Conservation (phyloP, 2,113 vertebrate genomes). For the Microtus montanus region DNA sequence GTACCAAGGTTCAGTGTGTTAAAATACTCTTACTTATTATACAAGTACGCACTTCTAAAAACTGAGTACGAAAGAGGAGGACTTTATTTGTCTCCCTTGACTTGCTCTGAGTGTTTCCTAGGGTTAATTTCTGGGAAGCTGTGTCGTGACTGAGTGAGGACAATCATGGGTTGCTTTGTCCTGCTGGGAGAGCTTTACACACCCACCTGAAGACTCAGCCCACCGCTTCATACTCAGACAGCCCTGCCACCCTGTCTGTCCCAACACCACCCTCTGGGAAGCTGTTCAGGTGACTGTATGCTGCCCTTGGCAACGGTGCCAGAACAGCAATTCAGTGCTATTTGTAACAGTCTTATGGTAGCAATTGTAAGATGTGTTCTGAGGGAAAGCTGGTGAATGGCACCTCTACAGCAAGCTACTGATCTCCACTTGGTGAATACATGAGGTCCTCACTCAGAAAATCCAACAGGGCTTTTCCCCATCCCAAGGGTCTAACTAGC, state of each 20-base stretch:
- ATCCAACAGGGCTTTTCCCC: not conserved
- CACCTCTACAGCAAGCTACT: not conserved
- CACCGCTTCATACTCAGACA: not conserved
- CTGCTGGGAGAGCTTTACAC: not conserved
- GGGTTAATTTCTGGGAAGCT: not conserved
- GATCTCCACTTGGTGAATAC: not conserved
- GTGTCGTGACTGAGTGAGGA: not conserved
- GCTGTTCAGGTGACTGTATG: no score
- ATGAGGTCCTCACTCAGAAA: not conserved
- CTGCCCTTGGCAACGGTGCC: not conserved
- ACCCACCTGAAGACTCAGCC: not conserved
- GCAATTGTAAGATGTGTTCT: not conserved
- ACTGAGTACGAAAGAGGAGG: not conserved
- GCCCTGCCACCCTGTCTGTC: not conserved
- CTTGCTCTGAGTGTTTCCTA: slow-evolving; percentile 6
- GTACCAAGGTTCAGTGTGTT: not conserved
- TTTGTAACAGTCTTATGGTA: not conserved
- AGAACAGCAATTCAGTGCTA: not conserved
- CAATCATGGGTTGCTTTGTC: not conserved
- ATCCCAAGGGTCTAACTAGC: not conserved
- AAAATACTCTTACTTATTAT: slow-evolving; percentile 39
- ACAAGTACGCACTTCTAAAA: not conserved
- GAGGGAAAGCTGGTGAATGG: not conserved
- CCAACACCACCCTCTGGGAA: not conserved
- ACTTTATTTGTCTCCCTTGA: slow-evolving; percentile 3